phyloP scores from a whole-genome alignment of 1,140 invertebrate genomes.

The Alviniconcha marisindica region DNA sequence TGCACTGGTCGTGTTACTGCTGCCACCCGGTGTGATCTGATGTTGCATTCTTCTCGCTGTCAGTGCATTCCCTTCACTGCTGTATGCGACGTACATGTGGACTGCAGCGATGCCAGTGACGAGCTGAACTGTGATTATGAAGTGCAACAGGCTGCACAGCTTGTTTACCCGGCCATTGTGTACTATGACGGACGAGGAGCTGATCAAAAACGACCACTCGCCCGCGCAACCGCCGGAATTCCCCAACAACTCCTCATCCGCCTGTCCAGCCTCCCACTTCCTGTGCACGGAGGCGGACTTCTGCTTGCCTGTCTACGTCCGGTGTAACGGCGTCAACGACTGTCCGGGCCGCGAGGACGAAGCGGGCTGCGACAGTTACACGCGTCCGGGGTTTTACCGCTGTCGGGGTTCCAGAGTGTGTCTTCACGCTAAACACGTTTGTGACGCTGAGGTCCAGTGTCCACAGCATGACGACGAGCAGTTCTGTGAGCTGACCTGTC shows the following conservation, averaged over 20 bases:
- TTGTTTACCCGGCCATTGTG: neutral
- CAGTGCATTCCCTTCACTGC: neutral
- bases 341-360: conserved; percentile 20
- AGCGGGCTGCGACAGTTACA: neutral
- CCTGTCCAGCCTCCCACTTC: conserved; percentile 24
- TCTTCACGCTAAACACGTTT: conserved; percentile 32
- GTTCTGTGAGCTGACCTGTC: conserved; percentile 31
- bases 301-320: neutral
- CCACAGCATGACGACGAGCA: conserved; percentile 42
- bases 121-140: neutral
- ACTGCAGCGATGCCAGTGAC: neutral
- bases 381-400: conserved; percentile 21
- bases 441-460: conserved; percentile 40
- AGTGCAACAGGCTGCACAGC: neutral
- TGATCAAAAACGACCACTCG: neutral
- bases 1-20: too few relatives aligned
- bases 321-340: conserved; percentile 4
- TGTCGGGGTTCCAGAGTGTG: conserved; percentile 36
- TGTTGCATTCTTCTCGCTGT: too few relatives aligned
- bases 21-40: too few relatives aligned
- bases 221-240: too few relatives aligned
- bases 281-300: neutral
- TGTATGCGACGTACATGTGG: neutral
- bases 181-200: neutral
- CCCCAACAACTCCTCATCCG: too few relatives aligned